A percentile compares a stretch with the other conserved stretches of the same genome.
phyloP scores from a whole-genome alignment of 1,140 invertebrate species.

The Melanaphis sacchari region DNA sequence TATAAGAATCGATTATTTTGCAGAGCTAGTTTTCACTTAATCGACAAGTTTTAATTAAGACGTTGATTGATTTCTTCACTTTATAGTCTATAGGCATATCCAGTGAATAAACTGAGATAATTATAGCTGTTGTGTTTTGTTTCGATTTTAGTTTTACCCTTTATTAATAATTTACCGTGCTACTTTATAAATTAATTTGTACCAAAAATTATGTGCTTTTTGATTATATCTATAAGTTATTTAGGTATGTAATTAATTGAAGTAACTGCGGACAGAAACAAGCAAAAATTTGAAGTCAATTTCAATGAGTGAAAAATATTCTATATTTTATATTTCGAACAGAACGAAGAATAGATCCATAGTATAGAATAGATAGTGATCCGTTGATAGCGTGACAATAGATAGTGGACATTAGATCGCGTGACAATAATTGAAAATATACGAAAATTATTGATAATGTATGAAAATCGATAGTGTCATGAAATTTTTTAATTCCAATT shows the following conservation, averaged over 20 bases:
- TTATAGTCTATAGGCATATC: not conserved
- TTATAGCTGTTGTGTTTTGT: not conserved
- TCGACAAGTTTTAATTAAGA: slow-evolving; percentile 14
- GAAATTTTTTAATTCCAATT: no score
- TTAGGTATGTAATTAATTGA: not conserved
- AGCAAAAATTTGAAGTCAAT: not conserved
- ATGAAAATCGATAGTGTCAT: no score
- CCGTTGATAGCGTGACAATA: no score
- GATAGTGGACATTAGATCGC: no score
- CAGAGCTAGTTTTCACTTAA: not conserved
- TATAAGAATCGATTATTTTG: not conserved
- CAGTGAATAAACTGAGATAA: not conserved
- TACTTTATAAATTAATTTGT: slow-evolving; percentile 9
- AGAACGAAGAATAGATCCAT: no score
- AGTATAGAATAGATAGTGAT: no score
- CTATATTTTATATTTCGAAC: not conserved
- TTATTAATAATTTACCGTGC: not conserved
- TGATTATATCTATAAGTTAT: not conserved
- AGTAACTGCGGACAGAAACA: not conserved
- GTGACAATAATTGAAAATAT: no score
- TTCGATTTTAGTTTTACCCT: not conserved
- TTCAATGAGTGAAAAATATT: not conserved
- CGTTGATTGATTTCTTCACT: not conserved
- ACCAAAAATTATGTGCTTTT: not conserved
- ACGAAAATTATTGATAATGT: no score